Percentiles rank a stretch among this genome's conserved stretches.
Conservation (phyloP, 1,140 invertebrate species). For the Zaprionus taronus region DNA sequence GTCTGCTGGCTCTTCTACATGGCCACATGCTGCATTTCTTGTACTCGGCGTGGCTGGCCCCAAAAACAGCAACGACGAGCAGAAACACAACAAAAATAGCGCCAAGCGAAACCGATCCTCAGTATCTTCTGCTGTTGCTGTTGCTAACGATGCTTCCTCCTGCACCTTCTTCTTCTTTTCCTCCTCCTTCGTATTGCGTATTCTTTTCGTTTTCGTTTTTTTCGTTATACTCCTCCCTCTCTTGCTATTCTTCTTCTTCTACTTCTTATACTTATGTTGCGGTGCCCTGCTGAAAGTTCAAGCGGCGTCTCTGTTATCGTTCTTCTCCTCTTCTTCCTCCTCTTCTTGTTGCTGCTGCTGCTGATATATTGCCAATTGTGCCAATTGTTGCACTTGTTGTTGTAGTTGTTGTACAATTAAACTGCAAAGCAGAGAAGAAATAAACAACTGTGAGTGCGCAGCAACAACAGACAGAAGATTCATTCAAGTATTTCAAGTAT, state of each 20-base stretch:
- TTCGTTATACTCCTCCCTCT: conserved; percentile 5
- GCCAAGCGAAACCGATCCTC: conserved; percentile 18
- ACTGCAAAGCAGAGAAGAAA: conserved; percentile 52
- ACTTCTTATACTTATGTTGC: conserved; percentile 34
- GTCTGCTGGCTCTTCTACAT: conserved; percentile 53
- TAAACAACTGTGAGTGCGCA: conserved; percentile 15
- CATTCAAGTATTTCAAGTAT: not conserved
- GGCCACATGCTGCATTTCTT: conserved; percentile 64
- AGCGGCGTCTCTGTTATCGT: conserved; percentile 26
- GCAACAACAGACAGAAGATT: not conserved
- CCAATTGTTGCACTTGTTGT: conserved; percentile 69
- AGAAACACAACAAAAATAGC: conserved; percentile 50
- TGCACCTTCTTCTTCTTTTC: not conserved
- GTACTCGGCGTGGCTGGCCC: conserved; percentile 27
- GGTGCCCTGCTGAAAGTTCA: conserved; percentile 41
- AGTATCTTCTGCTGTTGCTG: conserved; percentile 13
- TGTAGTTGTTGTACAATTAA: conserved; percentile 74
- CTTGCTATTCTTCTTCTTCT: not conserved
- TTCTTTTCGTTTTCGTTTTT: conserved; percentile 4
- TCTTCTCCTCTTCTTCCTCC: conserved; percentile 41
- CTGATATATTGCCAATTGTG: conserved; percentile 81
- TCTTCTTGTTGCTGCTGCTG: conserved; percentile 35
- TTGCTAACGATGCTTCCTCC: not conserved
- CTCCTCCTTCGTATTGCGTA: not conserved
- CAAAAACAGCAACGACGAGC: conserved; percentile 3